Percentiles rank a stretch among this genome's conserved stretches.
Evolutionary conservation across 2,888 invertebrate genomes (phyloP).

Genomic region (Drosophila aldrichi): DNA sequence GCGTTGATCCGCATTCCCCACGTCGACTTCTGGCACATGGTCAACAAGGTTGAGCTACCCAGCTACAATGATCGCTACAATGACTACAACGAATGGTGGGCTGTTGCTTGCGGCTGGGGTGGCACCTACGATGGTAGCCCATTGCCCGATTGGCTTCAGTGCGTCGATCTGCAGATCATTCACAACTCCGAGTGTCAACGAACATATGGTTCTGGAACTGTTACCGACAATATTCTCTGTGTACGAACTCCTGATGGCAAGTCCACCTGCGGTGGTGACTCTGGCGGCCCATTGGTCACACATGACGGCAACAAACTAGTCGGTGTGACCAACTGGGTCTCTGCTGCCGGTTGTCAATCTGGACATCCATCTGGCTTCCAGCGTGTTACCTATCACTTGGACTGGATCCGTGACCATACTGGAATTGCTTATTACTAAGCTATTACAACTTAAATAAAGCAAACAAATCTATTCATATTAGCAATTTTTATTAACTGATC

Average conservation of each 20-base stretch:
- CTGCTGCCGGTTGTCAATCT: constrained; percentile 57
- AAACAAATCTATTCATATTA: background rate
- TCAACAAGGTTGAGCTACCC: constrained; percentile 56
- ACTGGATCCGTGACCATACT: constrained; percentile 69
- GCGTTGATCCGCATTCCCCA: constrained; percentile 65
- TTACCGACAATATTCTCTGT: constrained; percentile 62
- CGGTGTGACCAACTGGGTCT: constrained; percentile 66
- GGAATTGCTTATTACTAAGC: constrained; percentile 64
- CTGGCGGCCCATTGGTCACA: constrained; percentile 78
- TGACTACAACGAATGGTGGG: constrained; percentile 46
- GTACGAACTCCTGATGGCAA: constrained; percentile 56
- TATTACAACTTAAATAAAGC: background rate
- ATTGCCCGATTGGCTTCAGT: constrained; percentile 77
- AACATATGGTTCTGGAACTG: constrained; percentile 27
- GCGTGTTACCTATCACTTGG: constrained; percentile 67
- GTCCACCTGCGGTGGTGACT: constrained; percentile 78
- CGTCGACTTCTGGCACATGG: constrained; percentile 57
- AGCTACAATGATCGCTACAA: constrained; percentile 52
- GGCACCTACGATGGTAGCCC: constrained; percentile 62
- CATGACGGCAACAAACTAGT: constrained; percentile 54
- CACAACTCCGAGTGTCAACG: constrained; percentile 72
- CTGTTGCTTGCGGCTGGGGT: constrained; percentile 77
- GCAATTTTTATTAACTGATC: too few relatives aligned
- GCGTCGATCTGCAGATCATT: constrained; percentile 80
- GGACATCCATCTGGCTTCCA: constrained; percentile 70